Evolutionary conservation across 2,113 vertebrate species (phyloP), one percentile per base, ranked within the genome.

Genomic region (Baryphthengus martii): DNA sequence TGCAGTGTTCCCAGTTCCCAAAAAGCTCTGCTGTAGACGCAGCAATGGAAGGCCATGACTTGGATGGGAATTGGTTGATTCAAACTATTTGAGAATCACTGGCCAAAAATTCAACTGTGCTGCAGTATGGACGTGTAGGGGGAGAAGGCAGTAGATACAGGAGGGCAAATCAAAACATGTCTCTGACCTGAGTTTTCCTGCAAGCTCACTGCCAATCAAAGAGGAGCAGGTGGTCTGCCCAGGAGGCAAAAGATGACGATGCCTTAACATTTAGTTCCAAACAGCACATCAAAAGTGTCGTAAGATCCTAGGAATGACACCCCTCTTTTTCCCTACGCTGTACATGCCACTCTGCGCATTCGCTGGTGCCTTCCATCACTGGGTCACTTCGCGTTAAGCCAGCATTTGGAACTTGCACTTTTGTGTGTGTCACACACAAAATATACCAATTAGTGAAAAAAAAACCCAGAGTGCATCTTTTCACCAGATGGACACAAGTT

Each of bases 161-260:
- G 77, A 79, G 58, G 70, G 37, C 73, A 75, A 71, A 95, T 19
- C 56, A 65, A 81, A 89, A 0, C 31, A 66, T 80, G 70, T 68
- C 81, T 93, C 62, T 65, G 83, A 81, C 53, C 72, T 74, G 93
- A 91, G 83, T 45, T 73, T 52, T 58, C 85, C 92, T 89, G 40
- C 84, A 91, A 67, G 70, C 88, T 96, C 74, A 70, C 72, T 52
- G 74, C 84, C 17, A 56, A 61, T 87, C 86, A 85, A 91, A 90
- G 76, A 92, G 72, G 59, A 96, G 86, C 90, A 93, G 66, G 81
- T 72, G 84, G 91, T 75, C 76, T 90, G 90, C 95, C 88, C 93
- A 84, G 81, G 91, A 95, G 89, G 93, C 70, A 88, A 86, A 90
- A 85, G 84, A 93, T 52, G 90, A 77, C 84, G 95, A 95, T 81